Evolutionary conservation across 2,113 vertebrate species (phyloP), one percentile per base, ranked within the genome.

Genomic region (Theristicus caerulescens): DNA sequence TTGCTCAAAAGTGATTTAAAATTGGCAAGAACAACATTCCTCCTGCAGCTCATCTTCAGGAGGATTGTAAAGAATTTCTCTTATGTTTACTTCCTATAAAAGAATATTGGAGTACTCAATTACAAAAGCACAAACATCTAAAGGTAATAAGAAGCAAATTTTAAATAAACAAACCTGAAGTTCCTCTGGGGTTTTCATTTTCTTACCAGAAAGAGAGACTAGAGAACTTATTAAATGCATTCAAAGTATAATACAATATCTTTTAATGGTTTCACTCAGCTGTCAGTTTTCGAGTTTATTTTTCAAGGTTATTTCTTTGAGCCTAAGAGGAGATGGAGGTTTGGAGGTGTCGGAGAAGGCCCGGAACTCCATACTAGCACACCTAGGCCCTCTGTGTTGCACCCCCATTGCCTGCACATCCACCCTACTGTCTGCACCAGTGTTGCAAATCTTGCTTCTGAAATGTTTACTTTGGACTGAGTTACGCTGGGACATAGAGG

Each of bases 21-120:
- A 89, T 85, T 71, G 44, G 34, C 55, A 82, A 79, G 83, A 69
- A 72, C 24, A 88, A 76, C 91, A 94, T 94, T 96, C 91, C 73
- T 89, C 22, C 81, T 86, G 44, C 61, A 94, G 57, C 27, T 95
- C 77, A 89, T 94, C 81, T 95, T 92, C 88, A 91, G 34, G 61
- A 94, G 91, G 97, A 96, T 93, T 94, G 73, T 82, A 44, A 96
- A 93, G 90, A 96, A 97, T 96, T 93, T 96, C 84, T 86, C 40
- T 20, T 82, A 16, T 95, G 82, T 86, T 95, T 96, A 69, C 92
- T 90, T 93, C 67, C 2, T 91, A 31, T 78, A 59, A 94, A 93
- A 95, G 62, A 86, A 89, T 79, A 95, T 91, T 96, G 93, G 88
- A 95, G 82, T 85, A 77, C 54, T 93, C 40, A 51, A 94, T 94